A percentile compares a stretch with the other conserved stretches of the same genome.
Evolutionary conservation across 1,140 invertebrate species (phyloP).

Genomic region (Belonocnema kinseyi): DNA sequence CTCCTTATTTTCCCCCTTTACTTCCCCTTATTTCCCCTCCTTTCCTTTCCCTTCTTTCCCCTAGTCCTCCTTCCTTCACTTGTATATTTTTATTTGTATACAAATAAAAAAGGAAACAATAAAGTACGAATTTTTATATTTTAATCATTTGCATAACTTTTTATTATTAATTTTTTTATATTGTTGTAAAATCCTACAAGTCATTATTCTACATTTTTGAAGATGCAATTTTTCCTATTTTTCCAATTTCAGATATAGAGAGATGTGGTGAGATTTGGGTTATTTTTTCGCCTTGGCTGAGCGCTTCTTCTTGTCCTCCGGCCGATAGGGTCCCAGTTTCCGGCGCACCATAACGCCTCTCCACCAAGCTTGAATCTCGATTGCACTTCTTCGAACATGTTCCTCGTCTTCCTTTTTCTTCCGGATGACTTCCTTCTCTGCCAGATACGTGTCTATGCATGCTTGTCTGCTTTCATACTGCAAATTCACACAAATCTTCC

Average conservation of each 20-base stretch:
- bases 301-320: slow-evolving; percentile 75
- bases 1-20: too few species aligned
- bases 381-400: slow-evolving; percentile 63
- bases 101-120: too few species aligned
- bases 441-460: slow-evolving; percentile 71
- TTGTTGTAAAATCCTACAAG: too few species aligned
- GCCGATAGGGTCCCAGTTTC: slow-evolving; percentile 79
- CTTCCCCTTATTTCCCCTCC: too few species aligned
- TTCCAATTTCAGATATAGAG: background rate
- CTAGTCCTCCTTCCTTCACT: too few species aligned
- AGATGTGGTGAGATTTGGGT: slow-evolving; percentile 32
- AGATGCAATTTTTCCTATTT: background rate
- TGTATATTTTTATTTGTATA: too few species aligned
- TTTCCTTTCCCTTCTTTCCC: too few species aligned
- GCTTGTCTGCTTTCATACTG: slow-evolving; percentile 67
- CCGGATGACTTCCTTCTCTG: slow-evolving; percentile 62
- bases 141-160: too few species aligned
- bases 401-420: slow-evolving; percentile 60
- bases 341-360: slow-evolving; percentile 81
- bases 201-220: too few species aligned
- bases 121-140: too few species aligned
- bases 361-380: slow-evolving; percentile 83
- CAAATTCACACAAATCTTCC: slow-evolving; percentile 29
- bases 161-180: too few species aligned
- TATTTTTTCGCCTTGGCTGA: slow-evolving; percentile 72